Percentiles rank a stretch among this genome's conserved stretches.
Conservation (phyloP, 30 jellyfish, hydroid and myxozoan genomes). For the Cassiopea andromeda region DNA sequence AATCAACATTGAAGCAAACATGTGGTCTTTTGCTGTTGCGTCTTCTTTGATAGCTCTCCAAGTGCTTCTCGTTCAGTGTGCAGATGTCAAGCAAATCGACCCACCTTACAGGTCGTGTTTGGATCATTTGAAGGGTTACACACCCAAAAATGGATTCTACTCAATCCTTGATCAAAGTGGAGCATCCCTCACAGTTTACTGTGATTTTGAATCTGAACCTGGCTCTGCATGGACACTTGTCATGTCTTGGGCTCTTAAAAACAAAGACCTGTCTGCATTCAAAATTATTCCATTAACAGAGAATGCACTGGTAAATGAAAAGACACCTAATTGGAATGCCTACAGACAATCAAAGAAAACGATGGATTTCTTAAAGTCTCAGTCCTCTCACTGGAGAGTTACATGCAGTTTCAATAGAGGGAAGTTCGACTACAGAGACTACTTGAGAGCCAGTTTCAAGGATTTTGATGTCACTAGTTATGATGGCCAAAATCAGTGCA, state of each 20-base stretch:
- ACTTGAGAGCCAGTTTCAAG: conserved; percentile 6
- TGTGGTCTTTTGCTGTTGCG: not conserved
- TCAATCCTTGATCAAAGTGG: conserved; percentile 1
- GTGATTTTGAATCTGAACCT: conserved; percentile 42
- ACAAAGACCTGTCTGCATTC: not conserved
- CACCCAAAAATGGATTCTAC: conserved; percentile 1
- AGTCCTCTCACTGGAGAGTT: conserved; percentile 16
- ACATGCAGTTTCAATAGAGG: not conserved
- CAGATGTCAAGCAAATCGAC: not conserved
- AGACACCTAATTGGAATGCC: conserved; percentile 22
- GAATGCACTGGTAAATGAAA: conserved; percentile 2
- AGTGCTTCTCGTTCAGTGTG: not conserved
- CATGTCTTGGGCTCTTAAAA: conserved; percentile 18
- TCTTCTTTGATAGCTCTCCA: not conserved
- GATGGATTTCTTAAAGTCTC: not conserved
- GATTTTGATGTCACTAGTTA: conserved; percentile 8
- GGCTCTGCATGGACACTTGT: conserved; percentile 45
- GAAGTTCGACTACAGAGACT: conserved; percentile 6
- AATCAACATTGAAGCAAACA: not conserved
- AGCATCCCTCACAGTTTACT: conserved; percentile 15
- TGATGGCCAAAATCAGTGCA: not conserved
- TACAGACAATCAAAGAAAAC: not conserved
- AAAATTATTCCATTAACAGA: not conserved
- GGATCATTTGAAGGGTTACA: conserved; percentile 13
- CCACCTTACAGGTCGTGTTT: conserved; percentile 8